phyloP scores from a whole-genome alignment of 2,113 vertebrate species.

The Anarhynchus alexandrinus region DNA sequence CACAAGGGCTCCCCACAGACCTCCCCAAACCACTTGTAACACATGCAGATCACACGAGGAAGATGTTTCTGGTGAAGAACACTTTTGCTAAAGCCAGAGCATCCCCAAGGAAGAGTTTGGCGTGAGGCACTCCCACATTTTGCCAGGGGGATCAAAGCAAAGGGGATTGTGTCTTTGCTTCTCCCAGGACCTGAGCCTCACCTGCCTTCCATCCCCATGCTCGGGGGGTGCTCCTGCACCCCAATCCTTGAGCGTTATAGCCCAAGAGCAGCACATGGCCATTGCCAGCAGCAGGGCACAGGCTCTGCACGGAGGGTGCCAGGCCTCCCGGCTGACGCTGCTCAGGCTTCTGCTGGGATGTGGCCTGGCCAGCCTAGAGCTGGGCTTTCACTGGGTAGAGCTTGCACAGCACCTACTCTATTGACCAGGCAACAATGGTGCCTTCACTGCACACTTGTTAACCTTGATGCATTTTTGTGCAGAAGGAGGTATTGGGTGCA shows the following conservation, averaged over 20 bases:
- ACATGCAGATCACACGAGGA: not conserved
- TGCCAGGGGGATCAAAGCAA: too few species aligned
- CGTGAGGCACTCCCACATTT: not conserved
- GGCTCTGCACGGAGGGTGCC: too few species aligned
- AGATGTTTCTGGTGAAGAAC: not conserved
- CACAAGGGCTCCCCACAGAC: not conserved
- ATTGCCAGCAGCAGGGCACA: too few species aligned
- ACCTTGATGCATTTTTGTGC: not conserved
- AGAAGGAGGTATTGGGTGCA: not conserved
- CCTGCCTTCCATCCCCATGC: not conserved
- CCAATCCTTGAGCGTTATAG: too few species aligned
- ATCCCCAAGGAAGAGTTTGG: not conserved
- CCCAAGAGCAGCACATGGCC: too few species aligned
- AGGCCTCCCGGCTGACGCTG: too few species aligned
- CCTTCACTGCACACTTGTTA: not conserved
- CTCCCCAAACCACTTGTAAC: not conserved
- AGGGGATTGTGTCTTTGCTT: not conserved
- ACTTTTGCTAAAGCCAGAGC: not conserved
- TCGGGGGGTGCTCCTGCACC: not conserved
- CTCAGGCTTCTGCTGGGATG: not conserved
- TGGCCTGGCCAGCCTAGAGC: not conserved
- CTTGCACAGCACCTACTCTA: not conserved
- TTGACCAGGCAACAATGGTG: not conserved
- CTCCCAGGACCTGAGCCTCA: not conserved
- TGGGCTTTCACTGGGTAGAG: not conserved